These are phyloP conservation scores for Pygocentrus nattereri DNA, from an alignment of 2,797 vertebrate genomes.

Conservation along the genomic window DNA sequence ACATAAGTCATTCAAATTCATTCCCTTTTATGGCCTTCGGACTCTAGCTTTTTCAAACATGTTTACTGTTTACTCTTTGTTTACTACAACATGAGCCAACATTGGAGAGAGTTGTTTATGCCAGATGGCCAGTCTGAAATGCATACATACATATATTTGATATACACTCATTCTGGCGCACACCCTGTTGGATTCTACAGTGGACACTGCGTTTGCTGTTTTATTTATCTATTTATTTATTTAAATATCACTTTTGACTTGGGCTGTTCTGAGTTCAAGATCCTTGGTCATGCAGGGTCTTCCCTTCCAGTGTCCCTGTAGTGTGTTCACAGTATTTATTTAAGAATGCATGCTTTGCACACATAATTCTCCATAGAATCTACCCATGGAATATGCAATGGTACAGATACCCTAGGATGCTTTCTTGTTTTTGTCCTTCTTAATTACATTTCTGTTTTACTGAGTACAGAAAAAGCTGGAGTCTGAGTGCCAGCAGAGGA, in stretches of 20 bases:
- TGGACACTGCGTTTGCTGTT: constrained; percentile 61
- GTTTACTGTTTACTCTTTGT: constrained; percentile 37
- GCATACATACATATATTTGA: not conserved
- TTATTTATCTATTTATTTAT: constrained; percentile 90
- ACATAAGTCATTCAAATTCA: not conserved
- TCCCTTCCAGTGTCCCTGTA: constrained; percentile 54
- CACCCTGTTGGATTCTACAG: constrained; percentile 54
- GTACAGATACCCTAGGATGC: constrained; percentile 44
- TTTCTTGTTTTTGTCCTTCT: constrained; percentile 6
- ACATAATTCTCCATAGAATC: not conserved
- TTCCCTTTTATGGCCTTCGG: not conserved
- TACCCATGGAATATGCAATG: constrained; percentile 30
- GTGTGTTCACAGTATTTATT: constrained; percentile 31
- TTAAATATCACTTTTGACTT: constrained; percentile 68
- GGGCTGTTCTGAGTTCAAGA: constrained; percentile 44
- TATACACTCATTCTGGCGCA: too few relatives aligned
- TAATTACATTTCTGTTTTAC: not conserved
- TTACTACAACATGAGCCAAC: not conserved
- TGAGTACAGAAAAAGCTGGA: constrained; percentile 30
- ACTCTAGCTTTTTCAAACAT: constrained; percentile 20
- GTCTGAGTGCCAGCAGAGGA: too few relatives aligned
- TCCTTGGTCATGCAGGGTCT: constrained; percentile 55
- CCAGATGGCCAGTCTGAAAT: constrained; percentile 9
- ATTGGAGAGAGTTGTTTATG: constrained; percentile 5
- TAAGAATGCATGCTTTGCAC: constrained; percentile 17